phyloP scores from a whole-genome alignment of 2,797 vertebrate species.

The Okamejei kenojei region DNA sequence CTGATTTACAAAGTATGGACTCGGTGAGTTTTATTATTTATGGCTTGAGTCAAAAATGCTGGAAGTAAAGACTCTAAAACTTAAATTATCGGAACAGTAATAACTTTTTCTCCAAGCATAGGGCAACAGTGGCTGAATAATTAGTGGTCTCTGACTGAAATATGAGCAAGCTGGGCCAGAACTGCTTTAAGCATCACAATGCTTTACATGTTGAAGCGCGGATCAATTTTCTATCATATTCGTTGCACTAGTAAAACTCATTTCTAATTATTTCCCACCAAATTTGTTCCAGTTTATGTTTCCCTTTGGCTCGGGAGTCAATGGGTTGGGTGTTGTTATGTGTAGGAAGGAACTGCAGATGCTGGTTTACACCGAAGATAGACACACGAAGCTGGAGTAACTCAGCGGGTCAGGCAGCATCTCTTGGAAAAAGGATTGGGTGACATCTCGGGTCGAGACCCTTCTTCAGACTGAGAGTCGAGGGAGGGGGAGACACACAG shows the following conservation, averaged over 20 bases:
- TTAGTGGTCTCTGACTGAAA: constrained; percentile 18
- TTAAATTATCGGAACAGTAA: constrained; percentile 24
- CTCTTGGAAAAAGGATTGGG: no score
- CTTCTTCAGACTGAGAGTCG: no score
- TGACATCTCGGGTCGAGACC: no score
- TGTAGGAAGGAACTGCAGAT: no score
- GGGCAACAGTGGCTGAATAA: constrained; percentile 12
- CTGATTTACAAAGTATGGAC: constrained; percentile 2
- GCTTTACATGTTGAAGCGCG: neutral
- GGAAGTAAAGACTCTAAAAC: constrained; percentile 3
- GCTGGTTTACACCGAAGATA: no score
- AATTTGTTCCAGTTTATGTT: neutral
- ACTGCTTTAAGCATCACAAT: neutral
- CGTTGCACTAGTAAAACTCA: neutral
- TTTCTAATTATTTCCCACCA: neutral
- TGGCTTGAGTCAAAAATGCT: constrained; percentile 20
- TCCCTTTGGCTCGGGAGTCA: neutral
- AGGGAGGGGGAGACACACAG: no score
- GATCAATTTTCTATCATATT: neutral
- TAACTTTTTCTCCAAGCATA: constrained; percentile 22
- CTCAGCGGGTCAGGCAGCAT: no score
- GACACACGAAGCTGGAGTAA: no score
- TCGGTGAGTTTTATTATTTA: constrained; percentile 20
- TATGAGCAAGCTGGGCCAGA: neutral
- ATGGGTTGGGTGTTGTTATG: neutral